These are phyloP conservation scores for Rousettus leschenaultii DNA, from an alignment of 2,113 vertebrate species.

Conservation along the genomic window DNA sequence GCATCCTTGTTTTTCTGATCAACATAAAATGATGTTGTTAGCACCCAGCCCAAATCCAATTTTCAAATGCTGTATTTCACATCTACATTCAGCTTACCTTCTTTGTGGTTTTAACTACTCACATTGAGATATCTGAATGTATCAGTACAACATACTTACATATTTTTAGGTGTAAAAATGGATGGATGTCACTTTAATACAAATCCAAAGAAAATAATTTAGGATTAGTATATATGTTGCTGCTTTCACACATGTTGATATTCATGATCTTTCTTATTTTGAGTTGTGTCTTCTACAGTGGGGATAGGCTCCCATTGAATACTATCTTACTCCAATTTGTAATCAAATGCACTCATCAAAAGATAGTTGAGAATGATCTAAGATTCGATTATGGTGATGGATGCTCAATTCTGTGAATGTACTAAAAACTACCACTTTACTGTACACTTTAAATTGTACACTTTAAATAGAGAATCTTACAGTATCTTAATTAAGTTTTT, in stretches of 20 bases:
- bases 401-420: not conserved
- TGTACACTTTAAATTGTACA: not conserved
- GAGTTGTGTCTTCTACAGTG: not conserved
- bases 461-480: slow-evolving; percentile 6
- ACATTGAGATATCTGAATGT: slow-evolving; percentile 13
- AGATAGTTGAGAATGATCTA: not conserved
- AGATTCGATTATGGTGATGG: not conserved
- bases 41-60: slow-evolving; percentile 35
- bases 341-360: slow-evolving; percentile 3
- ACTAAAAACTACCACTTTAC: not conserved
- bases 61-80: slow-evolving; percentile 50
- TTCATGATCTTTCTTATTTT: not conserved
- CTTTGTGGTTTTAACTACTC: slow-evolving; percentile 53
- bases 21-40: slow-evolving; percentile 47
- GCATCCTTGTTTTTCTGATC: slow-evolving; percentile 62
- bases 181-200: not conserved
- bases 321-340: not conserved
- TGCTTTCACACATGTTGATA: not conserved
- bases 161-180: slow-evolving; percentile 34
- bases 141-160: slow-evolving; percentile 12
- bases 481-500: not conserved
- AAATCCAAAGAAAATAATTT: slow-evolving; percentile 34
- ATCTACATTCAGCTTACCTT: slow-evolving; percentile 42
- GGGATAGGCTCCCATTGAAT: not conserved
- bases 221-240: not conserved